Evolutionary conservation across 2,888 invertebrate genomes (phyloP).

Genomic region (Dicyrtomina minuta): DNA sequence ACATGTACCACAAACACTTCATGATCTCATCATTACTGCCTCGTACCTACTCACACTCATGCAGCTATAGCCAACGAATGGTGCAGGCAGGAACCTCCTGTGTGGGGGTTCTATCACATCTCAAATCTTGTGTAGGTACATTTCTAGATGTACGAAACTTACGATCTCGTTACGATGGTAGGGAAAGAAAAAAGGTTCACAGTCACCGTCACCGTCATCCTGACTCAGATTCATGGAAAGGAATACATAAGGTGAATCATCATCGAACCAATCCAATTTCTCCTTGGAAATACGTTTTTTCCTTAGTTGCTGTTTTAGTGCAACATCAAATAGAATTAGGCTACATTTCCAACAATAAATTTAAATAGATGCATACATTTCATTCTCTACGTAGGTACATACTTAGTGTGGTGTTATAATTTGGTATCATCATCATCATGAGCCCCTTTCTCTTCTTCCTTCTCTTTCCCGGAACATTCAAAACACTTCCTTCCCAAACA

Average conservation of each 20-base stretch:
- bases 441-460: background rate
- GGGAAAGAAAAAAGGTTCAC: no score
- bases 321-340: no score
- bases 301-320: background rate
- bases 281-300: background rate
- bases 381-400: no score
- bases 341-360: background rate
- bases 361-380: background rate
- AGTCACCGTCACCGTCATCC: constrained; percentile 20
- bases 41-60: no score
- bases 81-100: background rate
- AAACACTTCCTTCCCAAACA: background rate
- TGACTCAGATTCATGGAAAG: constrained; percentile 19
- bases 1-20: constrained; percentile 26
- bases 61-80: no score
- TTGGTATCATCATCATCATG: background rate
- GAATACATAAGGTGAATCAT: constrained; percentile 14
- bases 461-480: background rate
- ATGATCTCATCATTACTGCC: constrained; percentile 25
- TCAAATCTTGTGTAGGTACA: background rate
- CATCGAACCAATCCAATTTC: constrained; percentile 2
- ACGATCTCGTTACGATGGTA: no score
- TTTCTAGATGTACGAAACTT: constrained; percentile 12
- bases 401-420: no score
- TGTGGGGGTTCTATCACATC: background rate